These are phyloP conservation scores for Pachliopta kotzebuea DNA, from an alignment of 2,888 invertebrate genomes.

Conservation along the genomic window DNA sequence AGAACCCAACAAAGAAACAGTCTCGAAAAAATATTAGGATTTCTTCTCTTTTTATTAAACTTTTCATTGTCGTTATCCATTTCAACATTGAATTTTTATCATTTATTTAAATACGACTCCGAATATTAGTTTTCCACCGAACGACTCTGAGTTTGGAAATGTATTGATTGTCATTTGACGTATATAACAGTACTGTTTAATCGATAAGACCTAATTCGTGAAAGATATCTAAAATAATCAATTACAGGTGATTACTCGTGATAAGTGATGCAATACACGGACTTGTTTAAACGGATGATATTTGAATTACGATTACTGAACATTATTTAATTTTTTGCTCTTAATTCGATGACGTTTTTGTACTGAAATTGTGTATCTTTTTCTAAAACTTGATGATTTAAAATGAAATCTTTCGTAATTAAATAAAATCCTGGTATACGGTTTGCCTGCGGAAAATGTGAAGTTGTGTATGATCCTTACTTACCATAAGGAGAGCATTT, in stretches of 20 bases:
- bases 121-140: constrained; percentile 5
- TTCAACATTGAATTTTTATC: constrained; percentile 19
- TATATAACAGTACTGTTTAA: constrained; percentile 16
- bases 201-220: constrained; percentile 17
- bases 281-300: neutral
- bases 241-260: constrained; percentile 13
- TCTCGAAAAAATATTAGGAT: constrained; percentile 61
- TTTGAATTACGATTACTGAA: neutral
- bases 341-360: too few relatives aligned
- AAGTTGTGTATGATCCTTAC: too few relatives aligned
- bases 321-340: neutral
- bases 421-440: too few relatives aligned
- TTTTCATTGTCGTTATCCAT: constrained; percentile 34
- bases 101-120: neutral
- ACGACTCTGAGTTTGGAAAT: neutral
- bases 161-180: constrained; percentile 2
- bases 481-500: too few relatives aligned
- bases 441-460: too few relatives aligned
- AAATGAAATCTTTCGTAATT: too few relatives aligned
- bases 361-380: too few relatives aligned
- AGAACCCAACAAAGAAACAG: constrained; percentile 73
- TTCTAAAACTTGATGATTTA: too few relatives aligned
- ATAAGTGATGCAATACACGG: constrained; percentile 13
- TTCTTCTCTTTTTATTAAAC: constrained; percentile 44
- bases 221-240: constrained; percentile 20